Conservation (phyloP, 2,888 invertebrate species). For the Apodemia hepburni region DNA sequence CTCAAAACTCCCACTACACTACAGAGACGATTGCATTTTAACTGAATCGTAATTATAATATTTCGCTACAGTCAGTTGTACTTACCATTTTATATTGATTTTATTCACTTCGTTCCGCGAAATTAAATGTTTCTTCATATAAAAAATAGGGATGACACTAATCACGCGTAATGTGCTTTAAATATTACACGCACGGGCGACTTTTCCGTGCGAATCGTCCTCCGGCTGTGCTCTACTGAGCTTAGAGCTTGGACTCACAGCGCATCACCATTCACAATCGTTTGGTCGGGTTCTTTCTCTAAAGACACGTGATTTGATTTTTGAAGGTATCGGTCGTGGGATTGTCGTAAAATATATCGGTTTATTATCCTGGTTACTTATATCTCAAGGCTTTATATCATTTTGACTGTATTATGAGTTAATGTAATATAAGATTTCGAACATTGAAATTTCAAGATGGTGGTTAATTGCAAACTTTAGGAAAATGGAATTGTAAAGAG, state of each 20-base stretch:
- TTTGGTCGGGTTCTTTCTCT: slow-evolving; percentile 48
- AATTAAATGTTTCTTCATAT: background rate
- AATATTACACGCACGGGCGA: slow-evolving; percentile 52
- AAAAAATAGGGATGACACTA: background rate
- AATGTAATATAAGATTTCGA: background rate
- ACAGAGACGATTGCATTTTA: too few relatives aligned
- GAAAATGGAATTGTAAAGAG: too few relatives aligned
- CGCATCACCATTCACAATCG: slow-evolving; percentile 47
- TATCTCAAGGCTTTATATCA: slow-evolving; percentile 1
- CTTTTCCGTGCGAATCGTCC: slow-evolving; percentile 53
- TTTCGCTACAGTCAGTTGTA: too few relatives aligned
- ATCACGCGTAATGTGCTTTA: slow-evolving; percentile 28
- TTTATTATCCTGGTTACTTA: background rate
- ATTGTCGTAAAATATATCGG: slow-evolving; percentile 15
- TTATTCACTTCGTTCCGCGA: background rate
- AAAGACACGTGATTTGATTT: slow-evolving; percentile 55
- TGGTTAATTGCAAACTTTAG: background rate
- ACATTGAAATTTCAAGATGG: background rate
- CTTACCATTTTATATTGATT: background rate
- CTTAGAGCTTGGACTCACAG: slow-evolving; percentile 34
- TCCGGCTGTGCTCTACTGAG: slow-evolving; percentile 43
- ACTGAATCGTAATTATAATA: too few relatives aligned
- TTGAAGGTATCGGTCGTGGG: slow-evolving; percentile 59
- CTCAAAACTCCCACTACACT: too few relatives aligned
- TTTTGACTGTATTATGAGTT: background rate